Evolutionary conservation across 2,113 vertebrate genomes (phyloP).

Genomic region (Psilopogon haemacephalus): DNA sequence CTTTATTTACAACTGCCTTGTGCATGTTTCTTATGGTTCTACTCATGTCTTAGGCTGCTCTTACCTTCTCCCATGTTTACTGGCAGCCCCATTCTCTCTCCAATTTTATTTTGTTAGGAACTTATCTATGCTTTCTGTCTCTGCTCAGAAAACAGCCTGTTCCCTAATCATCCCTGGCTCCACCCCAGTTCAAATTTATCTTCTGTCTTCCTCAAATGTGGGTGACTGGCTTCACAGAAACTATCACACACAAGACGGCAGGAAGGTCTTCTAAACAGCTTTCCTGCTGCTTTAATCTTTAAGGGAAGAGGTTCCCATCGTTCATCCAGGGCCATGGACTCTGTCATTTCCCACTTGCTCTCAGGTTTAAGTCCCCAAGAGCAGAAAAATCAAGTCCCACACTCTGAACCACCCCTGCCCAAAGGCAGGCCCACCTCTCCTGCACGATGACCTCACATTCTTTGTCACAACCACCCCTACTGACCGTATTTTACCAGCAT

Average conservation of each 20-base stretch:
- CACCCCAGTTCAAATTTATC: neutral
- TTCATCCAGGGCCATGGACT: neutral
- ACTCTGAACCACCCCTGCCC: neutral
- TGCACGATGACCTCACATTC: rapidly evolving
- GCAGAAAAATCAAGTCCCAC: neutral
- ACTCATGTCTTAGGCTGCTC: neutral
- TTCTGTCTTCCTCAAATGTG: neutral
- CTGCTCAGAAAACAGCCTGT: conserved; percentile 11
- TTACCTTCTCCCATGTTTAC: neutral
- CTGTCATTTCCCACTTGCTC: neutral
- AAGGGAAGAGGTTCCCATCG: neutral
- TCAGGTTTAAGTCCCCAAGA: neutral
- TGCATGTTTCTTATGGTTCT: neutral
- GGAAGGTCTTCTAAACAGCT: neutral
- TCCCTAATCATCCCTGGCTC: conserved; percentile 19
- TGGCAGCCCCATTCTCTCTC: neutral
- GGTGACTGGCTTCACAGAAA: neutral
- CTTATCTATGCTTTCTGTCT: conserved; percentile 17
- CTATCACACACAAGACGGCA: neutral
- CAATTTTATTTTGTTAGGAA: neutral
- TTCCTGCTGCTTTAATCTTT: neutral
- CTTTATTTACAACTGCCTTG: neutral
- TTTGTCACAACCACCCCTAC: neutral
- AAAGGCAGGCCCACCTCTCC: neutral
- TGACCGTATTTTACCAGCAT: rapidly evolving